These are phyloP conservation scores for Oxyteleia sp. DNA, from an alignment of 2,888 invertebrate genomes.

Conservation along the genomic window DNA sequence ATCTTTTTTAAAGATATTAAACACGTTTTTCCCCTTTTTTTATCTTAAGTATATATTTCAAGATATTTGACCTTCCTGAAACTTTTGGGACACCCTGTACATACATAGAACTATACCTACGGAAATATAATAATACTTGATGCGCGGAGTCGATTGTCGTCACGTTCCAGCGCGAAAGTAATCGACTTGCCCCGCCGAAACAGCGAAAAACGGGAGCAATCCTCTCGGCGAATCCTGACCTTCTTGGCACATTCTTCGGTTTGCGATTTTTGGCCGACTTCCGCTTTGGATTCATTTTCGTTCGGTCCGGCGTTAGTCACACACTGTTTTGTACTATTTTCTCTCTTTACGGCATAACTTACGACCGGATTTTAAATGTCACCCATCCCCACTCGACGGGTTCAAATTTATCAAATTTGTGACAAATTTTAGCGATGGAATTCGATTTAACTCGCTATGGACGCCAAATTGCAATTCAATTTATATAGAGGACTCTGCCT, in stretches of 20 bases:
- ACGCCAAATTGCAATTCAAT: too few relatives aligned
- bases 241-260: slow-evolving; percentile 80
- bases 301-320: slow-evolving; percentile 35
- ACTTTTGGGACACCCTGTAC: slow-evolving; percentile 12
- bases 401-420: too few relatives aligned
- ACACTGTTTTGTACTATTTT: slow-evolving; percentile 48
- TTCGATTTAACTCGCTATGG: too few relatives aligned
- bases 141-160: slow-evolving; percentile 43
- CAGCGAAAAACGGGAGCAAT: slow-evolving; percentile 75
- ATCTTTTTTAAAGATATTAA: too few relatives aligned
- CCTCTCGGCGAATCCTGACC: slow-evolving; percentile 75
- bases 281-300: slow-evolving; percentile 33
- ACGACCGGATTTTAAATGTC: slow-evolving; percentile 51
- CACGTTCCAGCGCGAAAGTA: slow-evolving; percentile 47
- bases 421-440: too few relatives aligned
- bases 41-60: too few relatives aligned
- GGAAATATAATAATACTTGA: slow-evolving; percentile 41
- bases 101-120: slow-evolving; percentile 2
- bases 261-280: slow-evolving; percentile 75
- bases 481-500: too few relatives aligned
- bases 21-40: too few relatives aligned
- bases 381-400: too few relatives aligned
- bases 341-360: slow-evolving; percentile 54
- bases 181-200: slow-evolving; percentile 49
- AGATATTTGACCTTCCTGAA: too few relatives aligned